Percentiles rank a stretch among this genome's conserved stretches.
These are phyloP conservation scores for Dinomys branickii DNA, from an alignment of 2,113 vertebrate species.

Conservation along the genomic window DNA sequence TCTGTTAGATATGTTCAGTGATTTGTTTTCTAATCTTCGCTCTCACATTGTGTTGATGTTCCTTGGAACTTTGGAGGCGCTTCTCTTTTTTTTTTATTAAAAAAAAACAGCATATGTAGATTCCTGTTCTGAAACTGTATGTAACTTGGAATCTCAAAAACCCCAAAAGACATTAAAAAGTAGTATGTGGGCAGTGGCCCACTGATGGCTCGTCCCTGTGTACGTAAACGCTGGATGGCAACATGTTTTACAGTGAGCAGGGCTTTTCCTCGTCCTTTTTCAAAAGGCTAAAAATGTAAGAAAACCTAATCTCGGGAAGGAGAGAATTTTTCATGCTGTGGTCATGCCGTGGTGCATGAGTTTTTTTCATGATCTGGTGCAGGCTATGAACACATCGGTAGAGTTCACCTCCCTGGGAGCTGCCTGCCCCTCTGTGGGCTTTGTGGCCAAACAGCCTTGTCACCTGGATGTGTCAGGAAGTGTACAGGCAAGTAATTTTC, in stretches of 20 bases:
- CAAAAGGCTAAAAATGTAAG: not conserved
- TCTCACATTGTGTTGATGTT: not conserved
- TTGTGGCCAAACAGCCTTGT: not conserved
- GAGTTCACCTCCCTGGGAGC: not conserved
- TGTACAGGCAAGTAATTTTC: not conserved
- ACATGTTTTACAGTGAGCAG: not conserved
- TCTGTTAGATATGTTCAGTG: not conserved
- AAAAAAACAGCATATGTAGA: not conserved
- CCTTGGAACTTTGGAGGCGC: not conserved
- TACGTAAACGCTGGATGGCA: not conserved
- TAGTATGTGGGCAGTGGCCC: not conserved
- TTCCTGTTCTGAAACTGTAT: not conserved
- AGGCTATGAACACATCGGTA: not conserved
- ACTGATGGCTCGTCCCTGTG: not conserved
- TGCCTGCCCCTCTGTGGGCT: not conserved
- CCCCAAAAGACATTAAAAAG: not conserved
- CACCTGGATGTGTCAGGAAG: not conserved
- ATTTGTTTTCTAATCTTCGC: not conserved
- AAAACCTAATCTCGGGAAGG: not conserved
- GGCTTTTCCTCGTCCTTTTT: too few species aligned
- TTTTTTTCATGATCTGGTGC: too few species aligned
- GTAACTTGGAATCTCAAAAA: not conserved
- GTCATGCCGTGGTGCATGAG: too few species aligned
- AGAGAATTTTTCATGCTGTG: not conserved
- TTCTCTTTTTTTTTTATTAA: not conserved